Conservation (phyloP, 1,140 invertebrate species). For the Drosophila persimilis region DNA sequence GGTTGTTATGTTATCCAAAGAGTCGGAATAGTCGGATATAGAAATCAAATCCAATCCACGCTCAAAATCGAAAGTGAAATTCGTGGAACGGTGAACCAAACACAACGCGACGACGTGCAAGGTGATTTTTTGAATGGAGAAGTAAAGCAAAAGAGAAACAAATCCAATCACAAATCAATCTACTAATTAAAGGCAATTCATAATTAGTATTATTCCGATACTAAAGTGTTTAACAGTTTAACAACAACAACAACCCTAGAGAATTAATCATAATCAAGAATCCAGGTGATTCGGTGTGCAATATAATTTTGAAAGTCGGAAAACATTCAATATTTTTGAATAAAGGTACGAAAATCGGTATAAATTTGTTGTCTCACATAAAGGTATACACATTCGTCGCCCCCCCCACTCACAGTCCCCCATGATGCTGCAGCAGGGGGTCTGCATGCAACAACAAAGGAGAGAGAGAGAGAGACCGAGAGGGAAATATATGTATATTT, state of each 20-base stretch:
- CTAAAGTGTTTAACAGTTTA: constrained; percentile 73
- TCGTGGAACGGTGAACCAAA: constrained; percentile 70
- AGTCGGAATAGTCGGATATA: constrained; percentile 36
- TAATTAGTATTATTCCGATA: constrained; percentile 55
- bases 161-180: constrained; percentile 15
- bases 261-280: constrained; percentile 13
- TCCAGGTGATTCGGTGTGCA: constrained; percentile 67
- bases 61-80: constrained; percentile 73
- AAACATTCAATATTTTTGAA: constrained; percentile 24
- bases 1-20: constrained; percentile 2
- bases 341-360: constrained; percentile 51
- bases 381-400: constrained; percentile 55
- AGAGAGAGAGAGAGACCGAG: constrained; percentile 28
- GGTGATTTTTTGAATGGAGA: constrained; percentile 68
- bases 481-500: constrained; percentile 13
- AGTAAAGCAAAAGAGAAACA: constrained; percentile 30
- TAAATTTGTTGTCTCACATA: constrained; percentile 27
- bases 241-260: constrained; percentile 30
- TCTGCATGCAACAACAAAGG: constrained; percentile 36
- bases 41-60: constrained; percentile 11
- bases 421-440: neutral
- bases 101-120: constrained; percentile 49
- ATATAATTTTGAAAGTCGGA: constrained; percentile 49
- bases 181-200: constrained; percentile 24
- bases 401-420: neutral